Evolutionary conservation across 1,140 invertebrate genomes (phyloP), one percentile per base, ranked within the genome.

Genomic region (Cydia splendana): DNA sequence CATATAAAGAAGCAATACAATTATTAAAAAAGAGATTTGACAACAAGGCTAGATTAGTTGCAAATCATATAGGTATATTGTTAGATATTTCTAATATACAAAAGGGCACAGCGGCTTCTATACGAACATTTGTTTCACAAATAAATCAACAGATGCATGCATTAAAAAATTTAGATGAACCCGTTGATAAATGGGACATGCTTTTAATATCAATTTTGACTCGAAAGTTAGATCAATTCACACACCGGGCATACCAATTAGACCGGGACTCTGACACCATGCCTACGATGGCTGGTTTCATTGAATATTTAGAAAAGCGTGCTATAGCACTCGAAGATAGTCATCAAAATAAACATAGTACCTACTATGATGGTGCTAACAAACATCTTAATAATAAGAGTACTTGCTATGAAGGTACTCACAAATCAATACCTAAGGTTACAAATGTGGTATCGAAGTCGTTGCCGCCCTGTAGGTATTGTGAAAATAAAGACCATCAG

Each of bases 131-230:
- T 73, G 57, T 81, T 12, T 81, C 78, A 7, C 57, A 79, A 76
- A 38, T 80, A 12, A 76, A 82, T 38, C 81, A 84, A 74, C 78
- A 84, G 71, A 38, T 82, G 28, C 77, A 78, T 79, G 83, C 81
- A 30, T 62, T 80, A 53, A 80, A 81, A 80, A 83, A 85, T 73
- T 77, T 85, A 42, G 65, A 78, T 9, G 74, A 81, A 74, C 80
- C 80, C 4, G 13, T 80, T 67, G 71, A 81, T 65, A 76, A 78
- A 18, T 82, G 79, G 80, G 80, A 83, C 62, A 79, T 81, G 79
- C 42, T 83, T n/a, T 51, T 84, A 15, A 78, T 81, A 45, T 79
- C 65, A 10, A 77, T 80, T 34, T 77, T 80, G 48, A 34, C 62
- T 20, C 77, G 45, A 51, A 83, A 83, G 34, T 45, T 81, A 12